Conservation (phyloP, 2,888 invertebrate species). For the Polyommatus icarus region DNA sequence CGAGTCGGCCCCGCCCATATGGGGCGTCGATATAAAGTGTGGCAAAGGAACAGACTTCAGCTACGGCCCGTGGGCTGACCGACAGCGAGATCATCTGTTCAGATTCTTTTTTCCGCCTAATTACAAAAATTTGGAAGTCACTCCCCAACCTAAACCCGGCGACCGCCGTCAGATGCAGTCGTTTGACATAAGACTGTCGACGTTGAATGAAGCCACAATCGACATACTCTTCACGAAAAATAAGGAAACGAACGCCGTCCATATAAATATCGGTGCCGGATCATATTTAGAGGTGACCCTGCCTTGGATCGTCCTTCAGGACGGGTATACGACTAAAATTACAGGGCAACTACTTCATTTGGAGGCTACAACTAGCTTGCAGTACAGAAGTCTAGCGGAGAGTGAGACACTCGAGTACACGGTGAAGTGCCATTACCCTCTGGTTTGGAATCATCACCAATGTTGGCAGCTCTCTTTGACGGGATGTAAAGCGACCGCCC, state of each 20-base stretch:
- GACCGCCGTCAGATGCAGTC: conserved; percentile 93
- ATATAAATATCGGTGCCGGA: conserved; percentile 96
- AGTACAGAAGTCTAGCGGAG: conserved; percentile 94
- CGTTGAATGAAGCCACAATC: conserved; percentile 95
- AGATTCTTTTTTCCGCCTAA: conserved; percentile 97
- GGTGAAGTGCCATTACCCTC: conserved; percentile 92
- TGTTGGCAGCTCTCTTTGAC: conserved; percentile 95
- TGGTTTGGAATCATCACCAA: conserved; percentile 97
- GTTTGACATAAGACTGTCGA: conserved; percentile 95
- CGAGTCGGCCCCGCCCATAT: conserved; percentile 95
- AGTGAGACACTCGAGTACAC: conserved; percentile 97
- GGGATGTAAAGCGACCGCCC: conserved; percentile 96
- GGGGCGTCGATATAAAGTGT: conserved; percentile 97
- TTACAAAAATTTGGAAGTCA: conserved; percentile 89
- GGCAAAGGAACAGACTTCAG: conserved; percentile 97
- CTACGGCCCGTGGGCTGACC: conserved; percentile 99
- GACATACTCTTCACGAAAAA: conserved; percentile 97
- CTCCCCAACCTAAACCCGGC: conserved; percentile 91
- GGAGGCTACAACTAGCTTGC: conserved; percentile 97
- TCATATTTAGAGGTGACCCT: conserved; percentile 98
- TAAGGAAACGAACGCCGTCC: conserved; percentile 97
- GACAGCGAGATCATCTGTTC: conserved; percentile 96
- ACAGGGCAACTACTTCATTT: conserved; percentile 96
- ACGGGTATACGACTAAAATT: conserved; percentile 94
- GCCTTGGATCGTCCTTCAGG: conserved; percentile 94